Conservation (phyloP, 2,113 vertebrate genomes). For the Callipepla squamata region DNA sequence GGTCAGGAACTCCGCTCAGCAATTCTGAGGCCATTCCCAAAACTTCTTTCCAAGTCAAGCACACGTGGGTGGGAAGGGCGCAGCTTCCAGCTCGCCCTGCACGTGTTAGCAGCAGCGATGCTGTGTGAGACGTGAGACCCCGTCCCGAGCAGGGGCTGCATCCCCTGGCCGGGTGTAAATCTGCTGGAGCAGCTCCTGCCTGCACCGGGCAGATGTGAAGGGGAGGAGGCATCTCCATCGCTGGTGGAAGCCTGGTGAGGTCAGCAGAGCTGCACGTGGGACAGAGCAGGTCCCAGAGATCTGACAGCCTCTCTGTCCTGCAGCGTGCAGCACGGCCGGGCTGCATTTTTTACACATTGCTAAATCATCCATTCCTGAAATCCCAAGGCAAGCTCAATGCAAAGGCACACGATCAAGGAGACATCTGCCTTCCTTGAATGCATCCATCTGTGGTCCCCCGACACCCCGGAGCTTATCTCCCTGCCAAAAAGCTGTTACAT, state of each 20-base stretch:
- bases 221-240: not conserved
- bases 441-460: conserved; percentile 68
- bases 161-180: not conserved
- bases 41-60: not conserved
- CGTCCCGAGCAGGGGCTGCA: fast-evolving
- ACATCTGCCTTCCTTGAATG: conserved; percentile 73
- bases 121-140: not conserved
- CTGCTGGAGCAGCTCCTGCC: not conserved
- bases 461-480: conserved; percentile 7
- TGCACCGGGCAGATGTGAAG: not conserved
- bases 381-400: conserved; percentile 50
- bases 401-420: conserved; percentile 27
- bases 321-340: not conserved
- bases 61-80: not conserved
- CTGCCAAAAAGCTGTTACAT: conserved; percentile 55
- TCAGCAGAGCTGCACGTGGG: not conserved
- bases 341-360: conserved; percentile 62
- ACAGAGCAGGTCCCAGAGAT: not conserved
- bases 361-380: conserved; percentile 66
- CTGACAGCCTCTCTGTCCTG: not conserved
- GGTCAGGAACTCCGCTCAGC: not conserved
- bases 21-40: not conserved
- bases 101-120: not conserved
- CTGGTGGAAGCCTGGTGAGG: conserved; percentile 16
- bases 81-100: not conserved